Evolutionary conservation across 2,888 invertebrate genomes (phyloP), one percentile per base, ranked within the genome.

Genomic region (Julus scanicus): DNA sequence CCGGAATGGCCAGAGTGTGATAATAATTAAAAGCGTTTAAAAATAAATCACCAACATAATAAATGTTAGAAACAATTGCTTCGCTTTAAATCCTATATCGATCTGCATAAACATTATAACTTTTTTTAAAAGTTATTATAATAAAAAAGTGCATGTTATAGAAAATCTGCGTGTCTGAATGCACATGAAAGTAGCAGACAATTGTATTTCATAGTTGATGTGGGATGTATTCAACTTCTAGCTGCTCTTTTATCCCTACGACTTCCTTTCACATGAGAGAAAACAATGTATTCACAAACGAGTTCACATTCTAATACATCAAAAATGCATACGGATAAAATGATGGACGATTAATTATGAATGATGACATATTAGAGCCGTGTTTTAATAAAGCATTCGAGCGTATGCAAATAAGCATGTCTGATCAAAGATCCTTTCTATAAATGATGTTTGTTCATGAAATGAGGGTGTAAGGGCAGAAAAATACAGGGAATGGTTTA

Each of bases 381-480:
- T 9, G 20, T 71, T 71, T 20, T 6, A 71, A 71, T 5, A 71
- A 71, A 71, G 20, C 71, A 71, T 20, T 20, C 29, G 71, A 71
- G 29, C 29, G 29, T 71, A 71, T 71, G 71, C 71, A 29, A 71
- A 71, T 71, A 71, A 71, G 29, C 71, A 71, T n/a, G 9, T 71
- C 71, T 20, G 20, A 71, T 71, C 71, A 71, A 20, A 71, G 71
- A 11, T 71, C 71, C 29, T 29, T 1, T 29, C 29, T 29, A 29
- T 29, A 29, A 29, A 71, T 6, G 71, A 11, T 20, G 57, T 29
- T 9, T 17, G 29, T 71, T n/a, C 29, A 29, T 71, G 29, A 71
- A 71, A 71, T 9, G 71, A 29, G 71, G 4, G 71, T 9, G 29
- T 29, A 71, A 71, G 71, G 20, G 11, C 48, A 13, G 48, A 48